Conservation (phyloP, 2,888 invertebrate genomes). For the Cataglyphis cursor region DNA sequence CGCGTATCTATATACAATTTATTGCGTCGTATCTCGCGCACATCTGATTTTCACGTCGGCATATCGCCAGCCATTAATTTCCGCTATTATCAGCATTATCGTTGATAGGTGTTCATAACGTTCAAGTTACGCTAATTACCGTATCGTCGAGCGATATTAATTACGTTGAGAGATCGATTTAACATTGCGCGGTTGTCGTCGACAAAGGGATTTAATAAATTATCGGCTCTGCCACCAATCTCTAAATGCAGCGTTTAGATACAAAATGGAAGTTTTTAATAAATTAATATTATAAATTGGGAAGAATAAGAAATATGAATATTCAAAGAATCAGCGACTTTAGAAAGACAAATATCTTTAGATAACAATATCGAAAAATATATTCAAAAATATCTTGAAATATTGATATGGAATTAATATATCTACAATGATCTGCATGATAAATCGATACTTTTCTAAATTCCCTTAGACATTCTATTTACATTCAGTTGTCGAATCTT, state of each 20-base stretch:
- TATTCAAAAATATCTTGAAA: background rate
- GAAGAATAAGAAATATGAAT: background rate
- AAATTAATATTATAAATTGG: background rate
- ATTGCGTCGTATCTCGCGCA: slow-evolving; percentile 30
- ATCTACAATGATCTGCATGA: background rate
- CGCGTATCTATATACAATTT: slow-evolving; percentile 34
- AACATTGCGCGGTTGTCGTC: slow-evolving; percentile 34
- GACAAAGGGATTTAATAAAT: slow-evolving; percentile 29
- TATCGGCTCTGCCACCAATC: background rate
- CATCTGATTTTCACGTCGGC: slow-evolving; percentile 54
- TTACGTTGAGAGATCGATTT: slow-evolving; percentile 41
- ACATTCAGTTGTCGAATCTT: slow-evolving; percentile 1
- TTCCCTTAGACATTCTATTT: background rate
- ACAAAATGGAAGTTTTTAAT: background rate
- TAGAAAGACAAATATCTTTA: background rate
- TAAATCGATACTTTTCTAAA: background rate
- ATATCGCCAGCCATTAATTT: slow-evolving; percentile 49
- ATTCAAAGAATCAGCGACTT: background rate
- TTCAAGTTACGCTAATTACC: slow-evolving; percentile 54
- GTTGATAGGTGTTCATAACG: slow-evolving; percentile 48
- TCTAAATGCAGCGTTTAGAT: background rate
- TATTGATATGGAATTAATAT: background rate
- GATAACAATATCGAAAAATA: background rate
- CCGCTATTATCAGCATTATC: slow-evolving; percentile 48
- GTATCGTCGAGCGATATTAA: slow-evolving; percentile 48